phyloP scores from a whole-genome alignment of 1,140 invertebrate genomes.

The Mylabris phalerata region DNA sequence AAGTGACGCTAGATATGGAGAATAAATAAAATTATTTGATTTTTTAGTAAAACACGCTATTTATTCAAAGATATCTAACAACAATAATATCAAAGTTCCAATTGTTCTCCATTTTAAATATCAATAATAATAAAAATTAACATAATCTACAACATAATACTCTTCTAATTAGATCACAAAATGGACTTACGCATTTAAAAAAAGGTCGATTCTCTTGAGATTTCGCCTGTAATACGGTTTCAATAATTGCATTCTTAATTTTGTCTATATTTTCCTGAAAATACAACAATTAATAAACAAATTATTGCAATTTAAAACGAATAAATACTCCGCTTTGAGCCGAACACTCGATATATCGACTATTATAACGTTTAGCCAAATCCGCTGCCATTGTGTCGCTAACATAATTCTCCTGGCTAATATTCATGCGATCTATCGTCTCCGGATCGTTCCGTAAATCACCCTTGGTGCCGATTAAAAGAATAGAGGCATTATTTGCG shows the following conservation, averaged over 20 bases:
- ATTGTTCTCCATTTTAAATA: neutral
- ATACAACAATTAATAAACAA: neutral
- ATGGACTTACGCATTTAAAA: slow-evolving; percentile 1
- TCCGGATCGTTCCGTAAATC: slow-evolving; percentile 15
- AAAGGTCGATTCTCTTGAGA: neutral
- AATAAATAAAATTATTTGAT: too few relatives aligned
- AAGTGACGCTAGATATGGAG: too few relatives aligned
- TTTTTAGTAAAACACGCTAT: too few relatives aligned
- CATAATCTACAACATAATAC: neutral
- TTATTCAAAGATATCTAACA: too few relatives aligned
- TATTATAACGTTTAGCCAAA: slow-evolving; percentile 10
- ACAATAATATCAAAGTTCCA: too few relatives aligned
- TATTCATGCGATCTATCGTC: slow-evolving; percentile 14
- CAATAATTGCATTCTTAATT: slow-evolving; percentile 2
- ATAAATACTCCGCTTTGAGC: slow-evolving; percentile 4
- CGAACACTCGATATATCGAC: slow-evolving; percentile 16
- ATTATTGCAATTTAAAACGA: neutral
- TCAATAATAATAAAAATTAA: slow-evolving; percentile 7
- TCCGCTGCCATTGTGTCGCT: slow-evolving; percentile 3
- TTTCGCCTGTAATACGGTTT: neutral
- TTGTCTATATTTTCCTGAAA: slow-evolving; percentile 12
- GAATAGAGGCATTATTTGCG: neutral
- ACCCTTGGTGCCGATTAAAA: slow-evolving; percentile 12
- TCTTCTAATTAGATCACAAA: slow-evolving; percentile 1
- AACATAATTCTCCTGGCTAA: slow-evolving; percentile 6